Conservation (phyloP, 2,113 vertebrate genomes). For the Grammomys dolichurus region DNA sequence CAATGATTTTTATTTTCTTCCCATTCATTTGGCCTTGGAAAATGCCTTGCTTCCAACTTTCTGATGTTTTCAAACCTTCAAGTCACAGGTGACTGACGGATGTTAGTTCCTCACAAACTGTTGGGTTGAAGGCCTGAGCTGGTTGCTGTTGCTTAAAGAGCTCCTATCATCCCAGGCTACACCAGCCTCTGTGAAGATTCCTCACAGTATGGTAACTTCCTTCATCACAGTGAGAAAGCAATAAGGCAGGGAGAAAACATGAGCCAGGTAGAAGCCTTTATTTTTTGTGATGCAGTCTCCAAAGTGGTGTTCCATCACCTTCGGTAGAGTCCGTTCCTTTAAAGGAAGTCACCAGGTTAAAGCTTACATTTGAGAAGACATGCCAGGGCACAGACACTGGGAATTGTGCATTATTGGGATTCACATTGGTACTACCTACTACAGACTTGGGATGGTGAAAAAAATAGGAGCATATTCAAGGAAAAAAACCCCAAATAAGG, state of each 20-base stretch:
- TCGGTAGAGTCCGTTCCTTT: background rate
- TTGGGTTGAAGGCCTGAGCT: background rate
- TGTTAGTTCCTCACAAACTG: background rate
- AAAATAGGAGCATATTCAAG: background rate
- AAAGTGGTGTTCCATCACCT: background rate
- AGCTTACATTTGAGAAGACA: background rate
- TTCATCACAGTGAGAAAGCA: background rate
- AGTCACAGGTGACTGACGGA: background rate
- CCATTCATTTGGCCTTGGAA: background rate
- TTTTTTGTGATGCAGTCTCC: background rate
- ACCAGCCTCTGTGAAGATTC: background rate
- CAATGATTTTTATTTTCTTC: constrained; percentile 41
- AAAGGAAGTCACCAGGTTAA: background rate
- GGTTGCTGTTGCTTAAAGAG: background rate
- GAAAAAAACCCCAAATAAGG: background rate
- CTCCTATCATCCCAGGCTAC: background rate
- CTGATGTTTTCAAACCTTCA: background rate
- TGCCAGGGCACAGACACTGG: background rate
- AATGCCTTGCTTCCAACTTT: background rate
- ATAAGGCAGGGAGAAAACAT: background rate
- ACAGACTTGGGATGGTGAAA: background rate
- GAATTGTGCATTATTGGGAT: background rate
- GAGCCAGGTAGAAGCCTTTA: background rate
- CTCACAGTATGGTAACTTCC: background rate
- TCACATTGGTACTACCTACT: background rate